Base-by-base conservation (phyloP, 2,113 vertebrate species). In the Orientallactaga bullata region DNA sequence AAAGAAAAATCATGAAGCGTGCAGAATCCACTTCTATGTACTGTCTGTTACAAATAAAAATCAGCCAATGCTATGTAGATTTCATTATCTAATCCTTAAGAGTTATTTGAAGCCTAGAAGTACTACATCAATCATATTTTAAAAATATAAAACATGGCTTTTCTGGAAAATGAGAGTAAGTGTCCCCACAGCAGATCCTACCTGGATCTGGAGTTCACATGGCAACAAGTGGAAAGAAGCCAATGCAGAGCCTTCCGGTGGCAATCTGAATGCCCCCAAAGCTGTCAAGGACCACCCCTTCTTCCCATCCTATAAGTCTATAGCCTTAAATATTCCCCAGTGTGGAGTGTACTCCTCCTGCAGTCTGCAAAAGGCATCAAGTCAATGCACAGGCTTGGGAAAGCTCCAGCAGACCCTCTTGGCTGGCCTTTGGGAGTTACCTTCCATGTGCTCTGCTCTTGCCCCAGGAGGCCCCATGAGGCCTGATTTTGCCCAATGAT, bases 401-500 rank as follows among this genome's bases (percentile, higher is more conserved):
- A 77, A 73, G 32, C 47, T 26, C 47, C 30, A 47, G 32, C 7
- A 63, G 28, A 47, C 71, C 55, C 26, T 82, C 90, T 55, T 39
- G 81, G 60, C 82, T 92, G 47, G 26, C 21, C 88, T 76, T 32
- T 13, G 35, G 61, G 55, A n/a, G 76, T 68, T 81, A 32, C 74
- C 55, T 76, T 90, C 77, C 66, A 30, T 39, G 61, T 90, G 61
- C 90, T 88, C 85, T 89, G 37, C 60, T 78, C 65, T 89, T 76
- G 35, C 96, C 71, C 90, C 88, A 95, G 95, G 91, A 97, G 95
- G 95, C 96, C 97, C 93, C 89, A 32, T 32, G 96, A 0, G 69
- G 89, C 96, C 93, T 95, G 96, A 95, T 98, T 98, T 97, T 97
- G 97, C 95, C 96, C 96, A 97, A 96, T 89, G 85, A 94, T 72